Base-by-base conservation (phyloP, 2,888 invertebrate genomes). In the Yponomeuta cagnagella region DNA sequence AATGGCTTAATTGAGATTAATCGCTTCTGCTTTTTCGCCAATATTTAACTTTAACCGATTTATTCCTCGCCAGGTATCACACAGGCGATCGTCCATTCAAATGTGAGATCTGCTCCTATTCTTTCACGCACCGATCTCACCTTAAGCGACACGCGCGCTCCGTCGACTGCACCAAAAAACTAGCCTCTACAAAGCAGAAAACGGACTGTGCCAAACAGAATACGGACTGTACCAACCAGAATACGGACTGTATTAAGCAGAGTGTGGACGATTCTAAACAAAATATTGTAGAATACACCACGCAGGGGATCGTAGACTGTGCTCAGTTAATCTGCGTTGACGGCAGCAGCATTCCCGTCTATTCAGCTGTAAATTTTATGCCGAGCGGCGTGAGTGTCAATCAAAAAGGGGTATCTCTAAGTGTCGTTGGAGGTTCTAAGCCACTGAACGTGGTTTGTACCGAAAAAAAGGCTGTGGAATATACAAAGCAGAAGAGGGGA, bases 71-170 rank as follows among this genome's bases (percentile, higher is more conserved):
- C 77, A 90, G 91, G 74, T 83, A 79, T 69, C 92, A 92, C 79
- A 82, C 84, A 0, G 85, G 86, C 48, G 88, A 88, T 76, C 81
- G 86, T 2, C 91, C 90, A 1, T 87, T 77, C 73, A 66, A 72
- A 3, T 92, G 92, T 72, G 80, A 79, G 0, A 74, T 79, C 4
- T 92, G 92, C 75, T 69, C 73, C 31, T 78, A 77, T 37, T 68
- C 78, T 5, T 91, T 88, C 77, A 78, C 75, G 4, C 84, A 89
- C 63, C 71, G 77, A 0, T 87, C 88, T 1, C 90, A 91, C 68
- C 80, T 87, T 58, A 79, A 75, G 52, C 76, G 91, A 0, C 91
- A 91, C 75, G 74, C 74, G 70, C 79, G 83, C 9, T 72, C 71
- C 70, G 77, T 78, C 65, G 31, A 70, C 31, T 67, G 69, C 67